phyloP scores from a whole-genome alignment of 2,888 invertebrate genomes.

The Quadroppia sp. region DNA sequence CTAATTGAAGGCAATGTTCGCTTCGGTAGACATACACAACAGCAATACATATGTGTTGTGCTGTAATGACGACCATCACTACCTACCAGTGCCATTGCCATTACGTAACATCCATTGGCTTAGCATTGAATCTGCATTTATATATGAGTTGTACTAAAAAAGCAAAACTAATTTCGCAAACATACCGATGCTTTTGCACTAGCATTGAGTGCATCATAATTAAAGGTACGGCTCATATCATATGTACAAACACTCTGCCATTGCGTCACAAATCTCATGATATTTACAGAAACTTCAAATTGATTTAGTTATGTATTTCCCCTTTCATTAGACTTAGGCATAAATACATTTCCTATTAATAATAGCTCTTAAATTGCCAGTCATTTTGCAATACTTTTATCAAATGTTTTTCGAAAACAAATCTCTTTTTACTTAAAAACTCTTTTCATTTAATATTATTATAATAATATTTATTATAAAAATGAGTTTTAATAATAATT shows the following conservation, averaged over 20 bases:
- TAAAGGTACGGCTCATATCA: slow-evolving; percentile 13
- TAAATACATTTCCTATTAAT: not conserved
- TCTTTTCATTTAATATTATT: no score
- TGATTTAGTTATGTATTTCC: not conserved
- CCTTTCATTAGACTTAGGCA: not conserved
- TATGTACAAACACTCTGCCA: not conserved
- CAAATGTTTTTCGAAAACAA: no score
- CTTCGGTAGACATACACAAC: not conserved
- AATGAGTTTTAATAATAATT: no score
- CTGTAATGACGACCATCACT: slow-evolving; percentile 9
- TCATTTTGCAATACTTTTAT: no score
- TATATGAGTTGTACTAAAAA: no score
- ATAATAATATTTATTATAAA: no score
- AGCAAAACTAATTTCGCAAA: not conserved
- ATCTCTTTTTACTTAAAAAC: no score
- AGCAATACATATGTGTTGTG: slow-evolving; percentile 14
- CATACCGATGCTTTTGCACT: not conserved
- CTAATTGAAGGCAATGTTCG: slow-evolving; percentile 1
- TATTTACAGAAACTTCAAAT: not conserved
- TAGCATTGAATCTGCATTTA: slow-evolving; percentile 27
- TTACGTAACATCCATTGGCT: not conserved
- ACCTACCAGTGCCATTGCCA: not conserved
- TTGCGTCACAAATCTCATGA: slow-evolving; percentile 18
- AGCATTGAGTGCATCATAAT: not conserved
- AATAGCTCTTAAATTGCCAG: not conserved